Evolutionary conservation across 53 echinoderm and acorn worm genomes (phyloP).

Genomic region (Stichopus horrens): DNA sequence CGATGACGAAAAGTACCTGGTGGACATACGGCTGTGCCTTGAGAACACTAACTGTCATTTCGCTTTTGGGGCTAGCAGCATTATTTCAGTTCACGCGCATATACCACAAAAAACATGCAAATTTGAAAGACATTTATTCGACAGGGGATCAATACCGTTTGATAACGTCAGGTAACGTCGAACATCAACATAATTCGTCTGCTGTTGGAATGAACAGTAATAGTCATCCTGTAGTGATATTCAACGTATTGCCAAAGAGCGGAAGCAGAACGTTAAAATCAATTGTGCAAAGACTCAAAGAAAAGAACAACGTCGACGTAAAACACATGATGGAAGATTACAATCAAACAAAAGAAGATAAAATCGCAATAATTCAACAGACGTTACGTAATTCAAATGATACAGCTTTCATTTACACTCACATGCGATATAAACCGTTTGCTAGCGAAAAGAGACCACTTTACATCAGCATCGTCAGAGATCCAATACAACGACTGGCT

Average conservation of each 20-base stretch:
- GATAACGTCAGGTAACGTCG: too few species aligned
- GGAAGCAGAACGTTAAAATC: conserved; percentile 21
- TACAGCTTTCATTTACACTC: conserved; percentile 25
- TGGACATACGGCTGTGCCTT: neutral
- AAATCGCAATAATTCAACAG: neutral
- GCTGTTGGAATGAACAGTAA: neutral
- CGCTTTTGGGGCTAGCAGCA: neutral
- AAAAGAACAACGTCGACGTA: neutral
- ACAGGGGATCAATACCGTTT: too few species aligned
- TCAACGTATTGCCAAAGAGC: conserved; percentile 29
- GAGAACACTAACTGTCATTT: neutral
- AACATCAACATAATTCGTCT: too few species aligned
- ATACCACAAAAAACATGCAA: neutral
- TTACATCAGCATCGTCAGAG: conserved; percentile 37
- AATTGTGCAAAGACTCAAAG: neutral
- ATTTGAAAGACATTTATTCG: too few species aligned
- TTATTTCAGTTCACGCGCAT: neutral
- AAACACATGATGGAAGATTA: conserved; percentile 4
- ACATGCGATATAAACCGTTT: neutral
- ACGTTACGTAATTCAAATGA: conserved; percentile 5
- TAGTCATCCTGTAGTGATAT: neutral
- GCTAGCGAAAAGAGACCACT: neutral
- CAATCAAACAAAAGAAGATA: conserved; percentile 20
- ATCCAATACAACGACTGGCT: conserved; percentile 29
- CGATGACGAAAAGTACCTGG: neutral